Conservation (phyloP, 1,140 invertebrate species). For the Theocolax elegans region DNA sequence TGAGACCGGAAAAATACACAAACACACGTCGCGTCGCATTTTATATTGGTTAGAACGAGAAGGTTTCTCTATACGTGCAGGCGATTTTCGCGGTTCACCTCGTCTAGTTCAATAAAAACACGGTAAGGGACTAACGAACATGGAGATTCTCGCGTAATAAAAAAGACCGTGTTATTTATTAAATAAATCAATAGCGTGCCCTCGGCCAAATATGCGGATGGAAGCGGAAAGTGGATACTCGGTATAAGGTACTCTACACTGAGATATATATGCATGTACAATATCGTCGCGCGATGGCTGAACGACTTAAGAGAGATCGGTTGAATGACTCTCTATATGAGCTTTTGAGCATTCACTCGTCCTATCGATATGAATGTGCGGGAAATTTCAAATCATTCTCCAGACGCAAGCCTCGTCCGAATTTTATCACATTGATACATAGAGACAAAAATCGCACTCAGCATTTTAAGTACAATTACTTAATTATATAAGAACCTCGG, state of each 20-base stretch:
- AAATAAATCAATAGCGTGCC: slow-evolving; percentile 5
- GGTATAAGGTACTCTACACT: too few species aligned
- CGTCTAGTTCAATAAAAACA: not conserved
- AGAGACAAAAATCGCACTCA: too few species aligned
- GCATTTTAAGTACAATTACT: too few species aligned
- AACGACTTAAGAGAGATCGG: not conserved
- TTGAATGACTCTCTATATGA: not conserved
- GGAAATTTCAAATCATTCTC: too few species aligned
- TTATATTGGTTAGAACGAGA: not conserved
- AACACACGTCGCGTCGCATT: too few species aligned
- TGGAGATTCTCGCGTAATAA: not conserved
- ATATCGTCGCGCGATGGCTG: too few species aligned
- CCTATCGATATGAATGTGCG: too few species aligned
- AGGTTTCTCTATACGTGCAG: not conserved
- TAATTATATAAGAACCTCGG: too few species aligned
- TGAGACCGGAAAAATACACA: not conserved
- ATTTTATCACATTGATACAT: too few species aligned
- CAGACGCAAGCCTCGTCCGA: too few species aligned
- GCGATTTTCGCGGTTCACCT: not conserved
- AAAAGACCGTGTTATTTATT: slow-evolving; percentile 5
- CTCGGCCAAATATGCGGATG: slow-evolving; percentile 28
- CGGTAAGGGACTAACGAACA: too few species aligned
- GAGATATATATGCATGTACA: too few species aligned
- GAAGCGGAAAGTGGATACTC: not conserved
- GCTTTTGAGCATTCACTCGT: not conserved